Conservation (phyloP, 1,140 invertebrate genomes). For the Calliphora vicina region DNA sequence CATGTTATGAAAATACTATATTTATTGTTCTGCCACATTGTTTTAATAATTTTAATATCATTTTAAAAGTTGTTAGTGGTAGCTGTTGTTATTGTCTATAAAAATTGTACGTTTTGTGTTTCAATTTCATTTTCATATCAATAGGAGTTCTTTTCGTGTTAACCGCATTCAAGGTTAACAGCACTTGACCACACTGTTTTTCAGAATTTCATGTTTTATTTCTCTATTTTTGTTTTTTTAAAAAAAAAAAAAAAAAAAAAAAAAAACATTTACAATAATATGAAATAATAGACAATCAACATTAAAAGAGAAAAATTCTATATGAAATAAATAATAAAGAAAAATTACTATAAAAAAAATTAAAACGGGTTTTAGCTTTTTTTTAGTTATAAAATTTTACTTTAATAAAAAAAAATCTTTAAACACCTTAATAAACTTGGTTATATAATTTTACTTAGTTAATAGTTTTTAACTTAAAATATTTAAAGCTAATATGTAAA, state of each 20-base stretch:
- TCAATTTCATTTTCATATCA: not conserved
- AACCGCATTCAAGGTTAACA: conserved; percentile 24
- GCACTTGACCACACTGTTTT: not conserved
- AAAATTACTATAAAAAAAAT: too few species aligned
- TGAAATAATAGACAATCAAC: not conserved
- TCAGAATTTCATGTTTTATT: not conserved
- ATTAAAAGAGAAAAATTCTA: not conserved
- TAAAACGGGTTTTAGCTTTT: too few species aligned
- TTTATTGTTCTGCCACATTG: too few species aligned
- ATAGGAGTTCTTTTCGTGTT: conserved; percentile 8
- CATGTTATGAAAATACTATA: too few species aligned
- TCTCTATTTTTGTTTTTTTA: not conserved
- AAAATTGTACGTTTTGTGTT: not conserved
- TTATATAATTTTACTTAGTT: too few species aligned
- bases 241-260: too few species aligned
- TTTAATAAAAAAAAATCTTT: too few species aligned
- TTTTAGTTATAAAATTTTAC: too few species aligned
- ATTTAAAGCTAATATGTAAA: not conserved
- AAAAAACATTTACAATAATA: too few species aligned
- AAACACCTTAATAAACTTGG: too few species aligned
- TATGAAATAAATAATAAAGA: too few species aligned
- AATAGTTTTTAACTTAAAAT: not conserved
- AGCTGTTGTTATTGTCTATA: too few species aligned
- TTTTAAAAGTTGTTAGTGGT: not conserved
- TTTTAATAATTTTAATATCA: not conserved